Conservation (phyloP, 1,140 invertebrate genomes). For the Zelostemma sp. region DNA sequence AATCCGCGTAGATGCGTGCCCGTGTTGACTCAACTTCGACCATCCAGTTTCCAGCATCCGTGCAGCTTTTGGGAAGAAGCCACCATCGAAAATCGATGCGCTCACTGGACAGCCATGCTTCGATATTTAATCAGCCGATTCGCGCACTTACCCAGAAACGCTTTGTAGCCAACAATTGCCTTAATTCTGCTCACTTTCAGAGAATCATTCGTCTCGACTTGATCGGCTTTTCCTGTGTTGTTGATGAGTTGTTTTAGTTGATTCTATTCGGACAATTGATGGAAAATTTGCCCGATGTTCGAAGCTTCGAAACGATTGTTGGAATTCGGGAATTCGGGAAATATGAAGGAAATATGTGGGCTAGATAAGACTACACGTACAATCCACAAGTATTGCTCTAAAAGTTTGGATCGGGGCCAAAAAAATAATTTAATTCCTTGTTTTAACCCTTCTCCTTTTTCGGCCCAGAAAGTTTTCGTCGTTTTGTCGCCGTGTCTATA, state of each 20-base stretch:
- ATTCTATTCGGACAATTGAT: background rate
- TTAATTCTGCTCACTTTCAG: too few species aligned
- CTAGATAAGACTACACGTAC: constrained; percentile 6
- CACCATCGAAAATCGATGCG: constrained; percentile 24
- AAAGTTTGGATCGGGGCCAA: constrained; percentile 17
- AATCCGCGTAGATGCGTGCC: constrained; percentile 21
- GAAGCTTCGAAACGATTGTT: too few species aligned
- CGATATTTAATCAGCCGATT: background rate
- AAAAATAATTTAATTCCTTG: constrained; percentile 38
- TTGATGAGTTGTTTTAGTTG: too few species aligned
- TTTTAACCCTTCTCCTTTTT: constrained; percentile 30
- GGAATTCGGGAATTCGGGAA: too few species aligned
- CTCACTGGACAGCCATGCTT: constrained; percentile 4
- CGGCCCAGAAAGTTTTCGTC: too few species aligned
- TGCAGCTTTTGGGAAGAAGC: constrained; percentile 13
- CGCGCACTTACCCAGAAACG: too few species aligned
- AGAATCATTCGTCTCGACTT: too few species aligned
- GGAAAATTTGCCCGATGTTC: background rate
- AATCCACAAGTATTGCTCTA: background rate
- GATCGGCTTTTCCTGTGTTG: too few species aligned
- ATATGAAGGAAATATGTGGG: background rate
- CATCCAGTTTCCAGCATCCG: constrained; percentile 11
- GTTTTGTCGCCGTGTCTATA: too few species aligned
- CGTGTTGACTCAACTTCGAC: constrained; percentile 21
- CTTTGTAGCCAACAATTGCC: too few species aligned